phyloP scores from a whole-genome alignment of 2,113 vertebrate species.

The Ageneiosus marmoratus region DNA sequence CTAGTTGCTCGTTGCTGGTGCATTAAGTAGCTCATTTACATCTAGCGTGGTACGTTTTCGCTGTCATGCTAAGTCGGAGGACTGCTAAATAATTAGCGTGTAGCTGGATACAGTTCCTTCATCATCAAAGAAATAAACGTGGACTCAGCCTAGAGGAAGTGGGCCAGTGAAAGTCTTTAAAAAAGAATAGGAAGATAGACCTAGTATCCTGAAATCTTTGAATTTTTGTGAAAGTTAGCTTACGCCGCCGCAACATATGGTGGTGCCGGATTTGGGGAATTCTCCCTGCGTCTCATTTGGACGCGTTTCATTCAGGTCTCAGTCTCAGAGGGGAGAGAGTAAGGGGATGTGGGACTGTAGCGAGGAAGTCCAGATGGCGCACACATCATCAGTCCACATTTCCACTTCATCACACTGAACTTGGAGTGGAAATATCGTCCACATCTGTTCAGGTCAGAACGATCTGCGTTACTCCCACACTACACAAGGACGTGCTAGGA shows the following conservation, averaged over 20 bases:
- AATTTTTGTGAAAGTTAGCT: constrained; percentile 79
- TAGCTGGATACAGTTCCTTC: not conserved
- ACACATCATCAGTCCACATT: constrained; percentile 47
- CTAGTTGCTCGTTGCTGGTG: no score
- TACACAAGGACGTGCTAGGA: not conserved
- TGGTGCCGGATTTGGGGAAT: constrained; percentile 79
- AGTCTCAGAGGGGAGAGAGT: constrained; percentile 74
- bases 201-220: constrained; percentile 64
- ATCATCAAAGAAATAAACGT: not conserved
- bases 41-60: no score
- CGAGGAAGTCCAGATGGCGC: constrained; percentile 69
- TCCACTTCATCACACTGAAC: constrained; percentile 3
- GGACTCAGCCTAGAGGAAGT: not conserved
- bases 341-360: constrained; percentile 72
- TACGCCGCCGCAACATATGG: constrained; percentile 82
- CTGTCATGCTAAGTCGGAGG: not conserved
- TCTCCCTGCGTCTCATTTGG: constrained; percentile 81
- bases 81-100: not conserved
- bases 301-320: constrained; percentile 82
- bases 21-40: not conserved
- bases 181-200: constrained; percentile 45
- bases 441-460: constrained; percentile 8
- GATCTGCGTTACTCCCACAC: not conserved
- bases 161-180: not conserved
- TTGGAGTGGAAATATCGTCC: not conserved